Evolutionary conservation across 2,113 vertebrate genomes (phyloP).

Genomic region (Pelvicachromis taeniatus): DNA sequence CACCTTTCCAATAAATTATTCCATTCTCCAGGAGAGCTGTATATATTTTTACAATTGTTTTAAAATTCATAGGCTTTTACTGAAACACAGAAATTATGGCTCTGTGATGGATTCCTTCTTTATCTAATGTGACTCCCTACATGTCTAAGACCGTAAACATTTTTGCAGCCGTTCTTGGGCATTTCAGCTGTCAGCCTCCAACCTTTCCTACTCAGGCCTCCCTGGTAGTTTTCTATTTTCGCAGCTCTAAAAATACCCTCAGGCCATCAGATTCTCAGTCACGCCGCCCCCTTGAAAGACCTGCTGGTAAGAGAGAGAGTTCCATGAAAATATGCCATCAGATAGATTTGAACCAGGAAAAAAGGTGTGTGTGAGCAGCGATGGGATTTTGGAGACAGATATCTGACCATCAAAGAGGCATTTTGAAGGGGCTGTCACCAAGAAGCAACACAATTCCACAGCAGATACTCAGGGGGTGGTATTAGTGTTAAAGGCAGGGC

Average conservation of each 20-base stretch:
- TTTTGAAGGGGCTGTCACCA: conserved; percentile 53
- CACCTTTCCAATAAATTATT: conserved; percentile 63
- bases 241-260: conserved; percentile 68
- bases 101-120: conserved; percentile 64
- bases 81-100: conserved; percentile 31
- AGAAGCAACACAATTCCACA: conserved; percentile 17
- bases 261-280: conserved; percentile 48
- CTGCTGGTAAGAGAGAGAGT: conserved; percentile 13
- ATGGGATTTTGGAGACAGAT: conserved; percentile 21
- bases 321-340: conserved; percentile 39
- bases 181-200: conserved; percentile 47
- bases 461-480: conserved; percentile 8
- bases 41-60: conserved; percentile 52
- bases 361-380: neutral
- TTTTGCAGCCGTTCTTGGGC: conserved; percentile 40
- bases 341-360: conserved; percentile 30
- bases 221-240: conserved; percentile 43
- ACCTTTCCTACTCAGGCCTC: conserved; percentile 13
- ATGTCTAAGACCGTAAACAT: conserved; percentile 53
- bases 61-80: conserved; percentile 61
- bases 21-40: conserved; percentile 33
- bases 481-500: conserved; percentile 17
- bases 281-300: neutral
- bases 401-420: conserved; percentile 44
- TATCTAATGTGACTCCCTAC: conserved; percentile 63